Percentiles rank a stretch among this genome's conserved stretches.
Conservation (phyloP, 2,113 vertebrate species). For the Bujurquina vittata region DNA sequence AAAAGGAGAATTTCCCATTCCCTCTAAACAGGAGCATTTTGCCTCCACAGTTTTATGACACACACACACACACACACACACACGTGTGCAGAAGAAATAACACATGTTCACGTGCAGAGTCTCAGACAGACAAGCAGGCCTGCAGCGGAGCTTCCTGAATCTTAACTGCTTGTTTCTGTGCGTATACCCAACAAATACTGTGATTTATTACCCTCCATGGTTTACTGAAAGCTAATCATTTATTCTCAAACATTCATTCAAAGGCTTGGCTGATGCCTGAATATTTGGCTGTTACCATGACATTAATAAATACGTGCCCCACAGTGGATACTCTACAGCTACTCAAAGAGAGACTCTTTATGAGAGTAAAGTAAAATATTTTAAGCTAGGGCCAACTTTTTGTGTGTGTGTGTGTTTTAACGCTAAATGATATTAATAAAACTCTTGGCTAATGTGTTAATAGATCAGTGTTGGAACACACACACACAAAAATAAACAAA, state of each 20-base stretch:
- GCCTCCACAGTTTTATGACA: conserved; percentile 9
- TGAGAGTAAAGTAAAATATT: conserved; percentile 3
- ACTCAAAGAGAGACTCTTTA: background rate
- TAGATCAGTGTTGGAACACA: conserved; percentile 29
- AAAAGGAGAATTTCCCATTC: conserved; percentile 79
- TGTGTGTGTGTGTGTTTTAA: conserved; percentile 23
- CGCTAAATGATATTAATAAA: conserved; percentile 14
- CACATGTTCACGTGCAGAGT: conserved; percentile 21
- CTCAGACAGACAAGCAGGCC: conserved; percentile 10
- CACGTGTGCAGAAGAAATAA: conserved; percentile 23
- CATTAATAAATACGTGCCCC: conserved; percentile 23
- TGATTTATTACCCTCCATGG: conserved; percentile 32
- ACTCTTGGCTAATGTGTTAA: conserved; percentile 42
- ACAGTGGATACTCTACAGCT: conserved; percentile 10
- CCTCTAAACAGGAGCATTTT: conserved; percentile 70
- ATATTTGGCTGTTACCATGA: conserved; percentile 48
- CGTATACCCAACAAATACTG: background rate
- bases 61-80: background rate
- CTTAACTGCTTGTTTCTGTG: conserved; percentile 2
- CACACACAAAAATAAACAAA: background rate
- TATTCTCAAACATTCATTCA: conserved; percentile 21
- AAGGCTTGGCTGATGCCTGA: background rate
- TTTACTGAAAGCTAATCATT: conserved; percentile 47
- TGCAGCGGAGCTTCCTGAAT: conserved; percentile 4
- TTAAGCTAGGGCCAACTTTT: background rate